Evolutionary conservation across 1,140 invertebrate genomes (phyloP), one percentile per base, ranked within the genome.

Genomic region (Ruditapes philippinarum): DNA sequence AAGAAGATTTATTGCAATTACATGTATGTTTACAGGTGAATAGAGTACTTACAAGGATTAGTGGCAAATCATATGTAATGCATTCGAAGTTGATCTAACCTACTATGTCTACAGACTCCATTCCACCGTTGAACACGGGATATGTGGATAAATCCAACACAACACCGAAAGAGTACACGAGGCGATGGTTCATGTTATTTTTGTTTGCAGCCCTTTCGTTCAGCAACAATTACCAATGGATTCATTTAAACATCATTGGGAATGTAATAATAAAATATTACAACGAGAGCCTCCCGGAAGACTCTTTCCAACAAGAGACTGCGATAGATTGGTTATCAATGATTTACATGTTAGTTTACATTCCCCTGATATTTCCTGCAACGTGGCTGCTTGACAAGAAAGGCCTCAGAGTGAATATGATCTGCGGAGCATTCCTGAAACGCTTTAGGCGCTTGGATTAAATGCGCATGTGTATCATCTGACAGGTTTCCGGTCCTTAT

Each of bases 261-360:
- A 95, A 96, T 83, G 93, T 96, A 14, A 92, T 96, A 0, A 86
- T 94, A 0, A 86, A 84, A 42, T 96, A 92, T 89, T 96, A 96
- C 92, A 96, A 96, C 82, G 90, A 92, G 38, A 95, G 95, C 89
- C 90, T 96, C 36, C 96, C 96, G 0, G 90, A 79, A 5, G 91
- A 94, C 74, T 70, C 91, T 12, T 93, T 92, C 51, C 92, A 95
- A 90, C 88, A 92, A 57, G 92, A 94, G 70, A 97, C 97, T 45
- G 97, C 97, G 87, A 97, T 99, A 36, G 98, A 99, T 95, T 99
- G 98, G 98, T 98, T 99, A 45, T 99, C 98, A 22, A 98, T 99
- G 97, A 97, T 99, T 90, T 99, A 98, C 95, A 99, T 99, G 99
- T 97, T 99, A 90, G 97, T 97, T 1, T 99, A 99, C 95, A 98